Evolutionary conservation across 37 sponge, comb jelly and placozoan genomes (phyloP).

Genomic region (Dysidea cf. avara): DNA sequence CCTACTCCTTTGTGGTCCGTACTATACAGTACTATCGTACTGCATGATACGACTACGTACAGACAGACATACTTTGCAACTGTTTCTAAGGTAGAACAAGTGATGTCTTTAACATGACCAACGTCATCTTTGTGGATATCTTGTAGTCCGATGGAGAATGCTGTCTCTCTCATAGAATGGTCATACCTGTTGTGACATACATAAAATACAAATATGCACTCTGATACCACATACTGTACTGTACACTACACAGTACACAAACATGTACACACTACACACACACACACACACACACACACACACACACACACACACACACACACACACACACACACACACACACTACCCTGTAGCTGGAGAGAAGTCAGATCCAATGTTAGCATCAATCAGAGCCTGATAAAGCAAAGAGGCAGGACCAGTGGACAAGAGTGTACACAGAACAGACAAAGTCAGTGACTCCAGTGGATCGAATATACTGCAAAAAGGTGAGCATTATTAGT

Average conservation of each 20-base stretch:
- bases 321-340: no score
- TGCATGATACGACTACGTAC: no score
- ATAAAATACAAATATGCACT: conserved; percentile 14
- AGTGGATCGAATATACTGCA: conserved; percentile 71
- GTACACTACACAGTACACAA: no score
- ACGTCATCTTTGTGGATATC: conserved; percentile 62
- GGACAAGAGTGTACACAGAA: conserved; percentile 62
- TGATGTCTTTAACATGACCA: conserved; percentile 54
- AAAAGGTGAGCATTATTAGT: no score
- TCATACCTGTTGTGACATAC: conserved; percentile 43
- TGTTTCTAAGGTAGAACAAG: conserved; percentile 50
- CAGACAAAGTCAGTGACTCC: conserved; percentile 53
- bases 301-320: no score
- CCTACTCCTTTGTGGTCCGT: no score
- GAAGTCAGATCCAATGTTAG: conserved; percentile 78
- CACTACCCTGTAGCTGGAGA: conserved; percentile 87
- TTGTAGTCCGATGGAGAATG: conserved; percentile 85
- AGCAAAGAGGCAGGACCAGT: conserved; percentile 89
- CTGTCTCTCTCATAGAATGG: conserved; percentile 51
- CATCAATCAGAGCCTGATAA: conserved; percentile 80
- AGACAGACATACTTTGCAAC: conserved; percentile 49
- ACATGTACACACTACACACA: no score
- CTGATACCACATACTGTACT: background rate
- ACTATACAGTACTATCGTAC: no score
- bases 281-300: no score